These are phyloP conservation scores for Scomber colias DNA, from an alignment of 2,113 vertebrate genomes.

Conservation along the genomic window DNA sequence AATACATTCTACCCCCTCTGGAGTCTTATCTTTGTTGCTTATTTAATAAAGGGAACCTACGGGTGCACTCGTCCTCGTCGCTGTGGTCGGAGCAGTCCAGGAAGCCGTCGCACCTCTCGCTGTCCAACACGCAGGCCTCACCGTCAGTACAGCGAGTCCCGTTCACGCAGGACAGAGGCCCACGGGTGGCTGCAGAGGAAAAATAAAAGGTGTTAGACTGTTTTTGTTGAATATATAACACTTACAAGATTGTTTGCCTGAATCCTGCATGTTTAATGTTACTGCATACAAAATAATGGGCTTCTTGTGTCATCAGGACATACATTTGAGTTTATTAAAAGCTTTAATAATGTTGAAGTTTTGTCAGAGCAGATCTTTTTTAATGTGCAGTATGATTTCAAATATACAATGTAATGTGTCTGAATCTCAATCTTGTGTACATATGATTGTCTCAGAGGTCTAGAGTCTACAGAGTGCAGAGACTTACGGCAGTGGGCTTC, in stretches of 20 bases:
- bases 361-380: too few species aligned
- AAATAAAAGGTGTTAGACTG: too few species aligned
- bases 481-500: constrained; percentile 94
- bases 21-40: background rate
- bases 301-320: too few species aligned
- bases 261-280: too few species aligned
- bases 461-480: background rate
- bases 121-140: constrained; percentile 88
- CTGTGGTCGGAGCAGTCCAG: constrained; percentile 96
- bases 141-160: constrained; percentile 90
- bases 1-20: background rate
- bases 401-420: too few species aligned
- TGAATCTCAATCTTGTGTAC: too few species aligned
- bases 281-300: too few species aligned
- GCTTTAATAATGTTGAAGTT: too few species aligned
- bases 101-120: constrained; percentile 92
- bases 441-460: background rate
- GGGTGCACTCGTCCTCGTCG: constrained; percentile 91
- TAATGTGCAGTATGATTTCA: too few species aligned
- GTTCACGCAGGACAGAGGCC: constrained; percentile 86
- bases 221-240: too few species aligned
- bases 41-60: constrained; percentile 74
- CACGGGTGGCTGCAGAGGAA: constrained; percentile 87
- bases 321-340: too few species aligned
- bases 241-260: background rate